These are phyloP conservation scores for Micrasema longulum DNA, from an alignment of 1,140 invertebrate species.

Conservation along the genomic window DNA sequence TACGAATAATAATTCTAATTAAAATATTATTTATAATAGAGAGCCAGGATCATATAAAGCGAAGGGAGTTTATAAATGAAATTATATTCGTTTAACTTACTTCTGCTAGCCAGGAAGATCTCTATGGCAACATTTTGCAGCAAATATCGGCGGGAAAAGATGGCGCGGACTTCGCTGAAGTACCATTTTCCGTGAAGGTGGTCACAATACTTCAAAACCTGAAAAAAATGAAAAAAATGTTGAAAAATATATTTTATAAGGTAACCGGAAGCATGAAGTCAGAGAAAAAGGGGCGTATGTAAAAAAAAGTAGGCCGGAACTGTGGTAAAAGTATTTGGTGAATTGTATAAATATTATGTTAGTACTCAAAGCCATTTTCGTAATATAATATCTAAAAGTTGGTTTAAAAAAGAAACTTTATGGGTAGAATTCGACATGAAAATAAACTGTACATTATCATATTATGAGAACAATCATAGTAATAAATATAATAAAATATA, in stretches of 20 bases:
- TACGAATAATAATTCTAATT: too few relatives aligned
- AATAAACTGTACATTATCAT: too few relatives aligned
- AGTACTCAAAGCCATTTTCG: background rate
- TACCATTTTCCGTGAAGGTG: constrained; percentile 99
- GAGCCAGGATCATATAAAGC: constrained; percentile 13
- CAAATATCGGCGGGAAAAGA: constrained; percentile 96
- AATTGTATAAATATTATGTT: constrained; percentile 1
- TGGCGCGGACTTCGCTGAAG: constrained; percentile 98
- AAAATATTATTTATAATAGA: background rate
- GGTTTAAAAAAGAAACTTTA: too few relatives aligned
- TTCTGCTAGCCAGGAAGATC: constrained; percentile 98
- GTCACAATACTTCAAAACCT: constrained; percentile 97
- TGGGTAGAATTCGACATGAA: too few relatives aligned
- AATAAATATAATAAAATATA: too few relatives aligned
- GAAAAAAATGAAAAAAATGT: constrained; percentile 62
- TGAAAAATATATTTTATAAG: too few relatives aligned
- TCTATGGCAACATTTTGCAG: constrained; percentile 98
- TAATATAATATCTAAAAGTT: too few relatives aligned
- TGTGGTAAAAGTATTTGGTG: background rate
- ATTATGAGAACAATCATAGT: too few relatives aligned
- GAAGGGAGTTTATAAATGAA: too few relatives aligned
- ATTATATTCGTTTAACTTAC: constrained; percentile 75
- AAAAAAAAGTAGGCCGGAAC: background rate
- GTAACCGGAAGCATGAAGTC: too few relatives aligned
- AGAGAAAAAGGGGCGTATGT: too few relatives aligned